A percentile compares a stretch with the other conserved stretches of the same genome.
These are phyloP conservation scores for Triplophysa tibetana DNA, from an alignment of 2,113 vertebrate species.

Conservation along the genomic window DNA sequence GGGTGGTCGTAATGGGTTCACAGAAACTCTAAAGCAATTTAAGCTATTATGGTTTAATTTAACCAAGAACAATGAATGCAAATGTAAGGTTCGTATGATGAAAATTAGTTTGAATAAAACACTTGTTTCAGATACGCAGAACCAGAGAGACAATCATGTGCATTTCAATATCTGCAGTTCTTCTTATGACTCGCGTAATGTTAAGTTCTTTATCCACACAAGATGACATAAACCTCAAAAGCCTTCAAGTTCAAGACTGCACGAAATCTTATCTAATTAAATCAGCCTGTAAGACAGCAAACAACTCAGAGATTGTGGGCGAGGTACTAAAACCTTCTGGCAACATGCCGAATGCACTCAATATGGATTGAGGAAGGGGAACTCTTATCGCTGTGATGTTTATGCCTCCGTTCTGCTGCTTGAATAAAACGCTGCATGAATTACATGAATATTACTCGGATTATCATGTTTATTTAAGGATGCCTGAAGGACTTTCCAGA, in stretches of 20 bases:
- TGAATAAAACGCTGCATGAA: conserved; percentile 38
- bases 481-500: conserved; percentile 4
- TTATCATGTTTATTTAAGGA: conserved; percentile 6
- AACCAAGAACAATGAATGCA: not conserved
- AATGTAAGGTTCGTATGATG: not conserved
- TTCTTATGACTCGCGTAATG: conserved; percentile 3
- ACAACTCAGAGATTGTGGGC: not conserved
- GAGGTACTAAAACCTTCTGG: not conserved
- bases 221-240: conserved; percentile 17
- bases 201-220: not conserved
- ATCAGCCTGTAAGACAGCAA: conserved; percentile 35
- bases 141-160: not conserved
- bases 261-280: conserved; percentile 37
- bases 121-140: not conserved
- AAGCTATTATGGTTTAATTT: not conserved
- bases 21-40: not conserved
- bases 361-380: not conserved
- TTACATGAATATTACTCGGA: conserved; percentile 23
- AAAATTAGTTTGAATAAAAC: not conserved
- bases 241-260: conserved; percentile 16
- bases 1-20: not conserved
- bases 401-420: conserved; percentile 22
- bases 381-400: conserved; percentile 8
- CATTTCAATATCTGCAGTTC: not conserved
- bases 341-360: not conserved